Conservation (phyloP, 2,888 invertebrate genomes). For the Cosmorhoe ocellata region DNA sequence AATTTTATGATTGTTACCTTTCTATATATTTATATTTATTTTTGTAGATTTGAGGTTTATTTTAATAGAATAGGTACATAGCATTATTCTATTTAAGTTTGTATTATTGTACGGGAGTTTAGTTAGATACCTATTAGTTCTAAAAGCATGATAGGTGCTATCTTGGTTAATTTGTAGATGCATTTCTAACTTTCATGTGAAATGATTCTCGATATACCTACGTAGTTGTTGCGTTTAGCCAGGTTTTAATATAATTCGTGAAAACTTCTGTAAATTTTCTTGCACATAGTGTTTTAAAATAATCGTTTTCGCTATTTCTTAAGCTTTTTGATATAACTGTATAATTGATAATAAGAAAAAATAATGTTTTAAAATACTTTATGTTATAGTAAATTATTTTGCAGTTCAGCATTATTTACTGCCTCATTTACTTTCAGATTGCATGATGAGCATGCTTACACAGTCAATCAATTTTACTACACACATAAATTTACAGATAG, state of each 20-base stretch:
- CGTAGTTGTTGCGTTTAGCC: neutral
- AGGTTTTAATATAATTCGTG: neutral
- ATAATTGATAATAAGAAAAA: too few relatives aligned
- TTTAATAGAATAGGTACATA: slow-evolving; percentile 2
- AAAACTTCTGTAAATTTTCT: slow-evolving; percentile 3
- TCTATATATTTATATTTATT: neutral
- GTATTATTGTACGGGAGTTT: neutral
- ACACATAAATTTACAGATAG: neutral
- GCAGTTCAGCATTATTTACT: slow-evolving; percentile 13
- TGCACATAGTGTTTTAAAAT: slow-evolving; percentile 10
- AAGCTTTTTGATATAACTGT: slow-evolving; percentile 7
- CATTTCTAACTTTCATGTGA: neutral
- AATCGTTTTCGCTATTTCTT: slow-evolving; percentile 6
- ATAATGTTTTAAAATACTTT: neutral
- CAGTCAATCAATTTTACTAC: slow-evolving; percentile 1
- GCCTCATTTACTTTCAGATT: slow-evolving; percentile 6
- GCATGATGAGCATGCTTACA: slow-evolving; percentile 23
- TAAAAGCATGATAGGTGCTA: slow-evolving; percentile 3
- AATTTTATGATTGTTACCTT: slow-evolving; percentile 1
- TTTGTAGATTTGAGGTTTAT: slow-evolving; percentile 9
- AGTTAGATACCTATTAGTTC: slow-evolving; percentile 5
- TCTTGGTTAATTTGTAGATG: neutral
- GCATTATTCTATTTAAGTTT: neutral
- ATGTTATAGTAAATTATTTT: slow-evolving; percentile 5
- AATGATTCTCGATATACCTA: slow-evolving; percentile 4